phyloP scores from a whole-genome alignment of 2,888 invertebrate species.

The Eupithecia vulgata region DNA sequence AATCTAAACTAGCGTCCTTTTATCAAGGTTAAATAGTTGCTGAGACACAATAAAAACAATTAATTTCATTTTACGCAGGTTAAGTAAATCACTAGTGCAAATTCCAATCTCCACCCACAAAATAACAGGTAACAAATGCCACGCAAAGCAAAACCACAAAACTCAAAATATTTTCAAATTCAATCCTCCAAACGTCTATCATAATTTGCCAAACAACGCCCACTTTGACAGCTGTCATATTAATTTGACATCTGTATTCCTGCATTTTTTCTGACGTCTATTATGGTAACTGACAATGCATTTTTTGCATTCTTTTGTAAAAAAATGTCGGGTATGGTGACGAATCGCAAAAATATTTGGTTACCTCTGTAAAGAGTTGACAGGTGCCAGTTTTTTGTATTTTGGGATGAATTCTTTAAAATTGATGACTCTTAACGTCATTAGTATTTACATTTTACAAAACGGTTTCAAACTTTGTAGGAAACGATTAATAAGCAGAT shows the following conservation, averaged over 20 bases:
- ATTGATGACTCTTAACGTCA: constrained; percentile 15
- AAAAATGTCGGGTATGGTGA: constrained; percentile 46
- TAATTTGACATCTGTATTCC: constrained; percentile 71
- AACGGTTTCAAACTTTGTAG: background rate
- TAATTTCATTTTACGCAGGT: background rate
- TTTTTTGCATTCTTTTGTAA: constrained; percentile 46
- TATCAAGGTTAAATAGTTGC: background rate
- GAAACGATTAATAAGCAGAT: background rate
- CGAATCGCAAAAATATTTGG: constrained; percentile 55
- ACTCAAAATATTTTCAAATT: constrained; percentile 61
- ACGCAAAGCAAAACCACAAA: constrained; percentile 46
- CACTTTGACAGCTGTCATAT: constrained; percentile 79
- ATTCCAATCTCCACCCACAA: constrained; percentile 19
- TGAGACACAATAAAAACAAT: background rate
- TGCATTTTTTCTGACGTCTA: constrained; percentile 47
- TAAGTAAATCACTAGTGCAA: background rate
- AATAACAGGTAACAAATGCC: constrained; percentile 49
- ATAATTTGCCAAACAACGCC: constrained; percentile 69
- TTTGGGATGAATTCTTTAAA: constrained; percentile 32
- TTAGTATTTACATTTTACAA: constrained; percentile 14
- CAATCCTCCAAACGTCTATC: constrained; percentile 55
- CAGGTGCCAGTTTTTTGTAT: constrained; percentile 43
- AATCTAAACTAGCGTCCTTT: background rate
- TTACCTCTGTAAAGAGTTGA: constrained; percentile 46
- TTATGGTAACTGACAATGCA: constrained; percentile 49